phyloP scores from a whole-genome alignment of 2,113 vertebrate species.

The Felis chaus region DNA sequence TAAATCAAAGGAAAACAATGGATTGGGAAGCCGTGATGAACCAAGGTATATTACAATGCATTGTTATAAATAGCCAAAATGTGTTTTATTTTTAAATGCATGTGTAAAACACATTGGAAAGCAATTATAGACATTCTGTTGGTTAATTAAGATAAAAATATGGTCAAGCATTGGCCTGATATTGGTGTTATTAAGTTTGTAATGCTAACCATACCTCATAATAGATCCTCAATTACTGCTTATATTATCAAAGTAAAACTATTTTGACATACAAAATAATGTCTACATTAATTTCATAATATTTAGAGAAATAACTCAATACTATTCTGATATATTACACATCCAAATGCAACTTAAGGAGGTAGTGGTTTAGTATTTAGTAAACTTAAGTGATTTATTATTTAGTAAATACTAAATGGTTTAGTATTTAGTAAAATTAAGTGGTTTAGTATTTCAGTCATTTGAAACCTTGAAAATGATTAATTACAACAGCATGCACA shows the following conservation, averaged over 20 bases:
- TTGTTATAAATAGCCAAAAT: background rate
- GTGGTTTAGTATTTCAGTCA: background rate
- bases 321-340: background rate
- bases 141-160: background rate
- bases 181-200: background rate
- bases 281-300: background rate
- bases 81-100: background rate
- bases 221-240: background rate
- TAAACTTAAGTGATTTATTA: background rate
- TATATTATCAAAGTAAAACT: background rate
- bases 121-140: background rate
- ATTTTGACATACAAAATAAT: background rate
- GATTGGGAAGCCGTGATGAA: accelerated
- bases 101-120: background rate
- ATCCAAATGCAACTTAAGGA: background rate
- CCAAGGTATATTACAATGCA: background rate
- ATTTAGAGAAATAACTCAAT: background rate
- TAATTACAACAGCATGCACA: background rate
- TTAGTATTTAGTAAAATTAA: background rate
- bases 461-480: background rate
- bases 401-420: background rate
- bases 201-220: background rate
- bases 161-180: background rate
- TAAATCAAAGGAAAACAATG: background rate
- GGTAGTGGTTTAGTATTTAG: background rate